Evolutionary conservation across 2,888 invertebrate species (phyloP).

Genomic region (Stenodera caucasica): DNA sequence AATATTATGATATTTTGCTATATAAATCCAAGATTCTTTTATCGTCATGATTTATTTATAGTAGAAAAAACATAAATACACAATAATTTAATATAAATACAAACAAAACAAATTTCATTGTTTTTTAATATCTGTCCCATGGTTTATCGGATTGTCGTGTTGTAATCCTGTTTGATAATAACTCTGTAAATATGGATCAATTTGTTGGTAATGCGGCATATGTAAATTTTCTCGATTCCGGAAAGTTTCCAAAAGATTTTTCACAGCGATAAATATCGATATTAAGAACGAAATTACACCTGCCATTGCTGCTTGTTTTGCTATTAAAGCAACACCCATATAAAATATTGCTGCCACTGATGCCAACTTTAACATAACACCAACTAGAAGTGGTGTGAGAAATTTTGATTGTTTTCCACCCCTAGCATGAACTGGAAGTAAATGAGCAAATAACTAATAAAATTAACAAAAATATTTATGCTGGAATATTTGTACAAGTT

Average conservation of each 20-base stretch:
- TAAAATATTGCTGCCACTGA: slow-evolving; percentile 60
- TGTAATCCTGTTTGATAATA: neutral
- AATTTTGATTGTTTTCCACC: slow-evolving; percentile 39
- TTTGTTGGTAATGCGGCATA: neutral
- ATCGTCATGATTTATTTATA: neutral
- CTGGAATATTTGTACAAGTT: neutral
- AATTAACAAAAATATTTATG: neutral
- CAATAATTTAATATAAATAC: neutral
- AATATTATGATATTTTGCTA: neutral
- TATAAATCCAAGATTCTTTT: neutral
- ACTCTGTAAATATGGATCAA: slow-evolving; percentile 1
- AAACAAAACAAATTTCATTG: neutral
- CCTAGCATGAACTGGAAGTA: slow-evolving; percentile 60
- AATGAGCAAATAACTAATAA: slow-evolving; percentile 5
- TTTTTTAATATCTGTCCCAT: neutral
- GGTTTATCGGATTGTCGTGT: neutral
- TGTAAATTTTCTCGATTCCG: neutral
- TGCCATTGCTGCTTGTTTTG: slow-evolving; percentile 66
- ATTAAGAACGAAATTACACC: slow-evolving; percentile 64
- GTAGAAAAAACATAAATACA: neutral
- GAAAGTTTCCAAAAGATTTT: slow-evolving; percentile 10
- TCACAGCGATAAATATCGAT: slow-evolving; percentile 57
- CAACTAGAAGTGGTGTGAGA: slow-evolving; percentile 60
- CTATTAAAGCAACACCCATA: slow-evolving; percentile 62
- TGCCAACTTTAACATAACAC: slow-evolving; percentile 63